These are phyloP conservation scores for Pheosia gnoma DNA, from an alignment of 2,888 invertebrate genomes.

Conservation along the genomic window DNA sequence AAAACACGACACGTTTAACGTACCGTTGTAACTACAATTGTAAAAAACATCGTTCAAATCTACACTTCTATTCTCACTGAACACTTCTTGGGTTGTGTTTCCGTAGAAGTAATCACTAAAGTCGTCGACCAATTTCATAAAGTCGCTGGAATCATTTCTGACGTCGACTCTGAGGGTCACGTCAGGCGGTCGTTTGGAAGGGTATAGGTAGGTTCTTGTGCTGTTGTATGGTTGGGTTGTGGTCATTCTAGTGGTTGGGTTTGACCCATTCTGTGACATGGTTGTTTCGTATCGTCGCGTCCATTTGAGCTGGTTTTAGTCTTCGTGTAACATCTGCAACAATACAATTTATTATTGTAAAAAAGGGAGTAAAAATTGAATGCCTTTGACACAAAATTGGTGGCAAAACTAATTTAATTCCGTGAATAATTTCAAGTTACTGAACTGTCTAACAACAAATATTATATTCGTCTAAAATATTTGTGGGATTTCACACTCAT, in stretches of 20 bases:
- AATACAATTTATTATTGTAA: conserved; percentile 17
- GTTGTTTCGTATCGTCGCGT: conserved; percentile 17
- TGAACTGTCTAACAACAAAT: neutral
- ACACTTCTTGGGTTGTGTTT: conserved; percentile 81
- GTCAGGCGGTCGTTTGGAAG: conserved; percentile 40
- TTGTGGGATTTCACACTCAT: neutral
- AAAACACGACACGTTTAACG: conserved; percentile 79
- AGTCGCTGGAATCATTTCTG: conserved; percentile 61
- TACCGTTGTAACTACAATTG: conserved; percentile 80
- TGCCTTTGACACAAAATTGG: too few species aligned
- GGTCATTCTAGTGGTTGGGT: conserved; percentile 33
- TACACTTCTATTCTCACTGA: conserved; percentile 63
- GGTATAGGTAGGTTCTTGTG: conserved; percentile 39
- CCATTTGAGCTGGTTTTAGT: conserved; percentile 30
- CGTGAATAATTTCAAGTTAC: neutral
- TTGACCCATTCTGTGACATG: conserved; percentile 29
- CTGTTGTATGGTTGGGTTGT: conserved; percentile 37
- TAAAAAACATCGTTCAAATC: conserved; percentile 72
- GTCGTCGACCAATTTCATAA: conserved; percentile 89
- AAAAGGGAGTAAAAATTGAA: too few species aligned
- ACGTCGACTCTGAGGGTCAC: conserved; percentile 36
- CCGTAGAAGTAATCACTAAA: conserved; percentile 91
- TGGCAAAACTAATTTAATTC: too few species aligned
- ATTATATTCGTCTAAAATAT: too few species aligned
- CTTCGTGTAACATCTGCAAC: conserved; percentile 41